phyloP scores from a whole-genome alignment of 2,888 invertebrate genomes.

The Melanchra persicariae region DNA sequence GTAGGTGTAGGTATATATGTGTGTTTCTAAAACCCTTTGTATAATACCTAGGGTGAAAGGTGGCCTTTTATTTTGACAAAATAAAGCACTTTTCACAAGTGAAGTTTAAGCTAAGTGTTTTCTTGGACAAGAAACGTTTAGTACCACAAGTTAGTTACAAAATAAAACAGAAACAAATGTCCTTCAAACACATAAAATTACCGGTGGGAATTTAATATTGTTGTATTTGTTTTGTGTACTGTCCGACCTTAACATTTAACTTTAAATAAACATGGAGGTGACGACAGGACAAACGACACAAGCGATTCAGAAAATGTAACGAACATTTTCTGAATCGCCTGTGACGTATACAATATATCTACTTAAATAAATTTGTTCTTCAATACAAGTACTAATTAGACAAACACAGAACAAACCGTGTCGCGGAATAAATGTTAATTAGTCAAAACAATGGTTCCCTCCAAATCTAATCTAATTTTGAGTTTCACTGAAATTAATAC shows the following conservation, averaged over 20 bases:
- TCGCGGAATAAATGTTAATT: conserved; percentile 23
- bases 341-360: neutral
- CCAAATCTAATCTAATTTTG: conserved; percentile 1
- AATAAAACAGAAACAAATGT: neutral
- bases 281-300: no score
- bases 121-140: neutral
- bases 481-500: neutral
- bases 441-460: conserved; percentile 12
- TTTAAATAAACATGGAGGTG: neutral
- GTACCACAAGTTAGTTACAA: neutral
- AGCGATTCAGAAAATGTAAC: no score
- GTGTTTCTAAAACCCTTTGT: neutral
- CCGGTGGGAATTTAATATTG: neutral
- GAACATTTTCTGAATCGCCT: conserved; percentile 11
- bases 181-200: neutral
- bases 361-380: conserved; percentile 23
- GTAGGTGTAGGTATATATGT: conserved; percentile 7
- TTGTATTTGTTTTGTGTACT: conserved; percentile 5
- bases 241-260: neutral
- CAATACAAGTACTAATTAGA: conserved; percentile 45
- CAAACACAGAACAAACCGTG: conserved; percentile 8
- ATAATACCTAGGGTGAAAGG: neutral
- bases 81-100: neutral
- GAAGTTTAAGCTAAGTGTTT: neutral
- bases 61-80: neutral